Conservation (phyloP, 2,888 invertebrate genomes). For the Athalia cordata region DNA sequence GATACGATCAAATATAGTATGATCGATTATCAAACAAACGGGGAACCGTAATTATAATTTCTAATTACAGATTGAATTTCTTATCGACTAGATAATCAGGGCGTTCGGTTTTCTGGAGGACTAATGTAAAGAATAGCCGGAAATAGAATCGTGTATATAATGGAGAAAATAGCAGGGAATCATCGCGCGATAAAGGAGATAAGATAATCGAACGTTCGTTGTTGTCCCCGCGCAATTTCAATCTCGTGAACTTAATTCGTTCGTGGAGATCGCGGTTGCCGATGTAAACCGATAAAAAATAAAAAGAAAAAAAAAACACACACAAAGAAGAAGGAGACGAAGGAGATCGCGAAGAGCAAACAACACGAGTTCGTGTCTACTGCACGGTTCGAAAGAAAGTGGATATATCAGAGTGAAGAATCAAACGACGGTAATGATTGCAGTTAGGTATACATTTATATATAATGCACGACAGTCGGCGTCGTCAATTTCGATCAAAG, state of each 20-base stretch:
- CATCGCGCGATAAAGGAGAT: conserved; percentile 16
- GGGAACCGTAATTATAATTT: not conserved
- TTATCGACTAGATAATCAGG: too few relatives aligned
- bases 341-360: not conserved
- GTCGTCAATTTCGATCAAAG: not conserved
- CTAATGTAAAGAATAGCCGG: too few relatives aligned
- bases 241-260: conserved; percentile 5
- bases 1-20: too few relatives aligned
- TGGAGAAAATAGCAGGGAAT: too few relatives aligned
- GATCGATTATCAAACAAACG: not conserved
- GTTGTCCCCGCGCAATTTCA: conserved; percentile 27
- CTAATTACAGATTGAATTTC: too few relatives aligned
- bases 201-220: conserved; percentile 30
- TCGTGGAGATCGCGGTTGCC: not conserved
- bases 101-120: too few relatives aligned
- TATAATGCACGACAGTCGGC: not conserved
- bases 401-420: not conserved
- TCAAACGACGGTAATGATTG: conserved; percentile 15
- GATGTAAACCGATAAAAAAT: conserved; percentile 5
- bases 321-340: not conserved
- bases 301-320: too few relatives aligned
- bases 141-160: too few relatives aligned
- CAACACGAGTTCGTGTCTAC: not conserved
- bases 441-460: not conserved
- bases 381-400: not conserved